phyloP scores from a whole-genome alignment of 2,888 invertebrate genomes.

The Calameuta filiformis region DNA sequence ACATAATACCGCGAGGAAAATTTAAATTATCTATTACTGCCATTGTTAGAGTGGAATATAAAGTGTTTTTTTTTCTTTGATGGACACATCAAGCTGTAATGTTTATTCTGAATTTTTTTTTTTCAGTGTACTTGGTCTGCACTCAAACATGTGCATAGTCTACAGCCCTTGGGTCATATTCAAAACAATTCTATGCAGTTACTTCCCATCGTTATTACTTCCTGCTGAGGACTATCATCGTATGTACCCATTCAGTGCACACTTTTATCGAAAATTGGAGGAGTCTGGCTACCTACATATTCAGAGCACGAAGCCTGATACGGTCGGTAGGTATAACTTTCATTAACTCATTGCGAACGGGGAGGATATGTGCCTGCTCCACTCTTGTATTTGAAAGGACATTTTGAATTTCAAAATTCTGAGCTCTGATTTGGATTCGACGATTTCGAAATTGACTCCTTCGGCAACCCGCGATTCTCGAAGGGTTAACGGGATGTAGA shows the following conservation, averaged over 20 bases:
- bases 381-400: too few relatives aligned
- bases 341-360: neutral
- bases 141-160: slow-evolving; percentile 66
- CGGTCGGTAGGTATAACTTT: slow-evolving; percentile 69
- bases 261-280: slow-evolving; percentile 33
- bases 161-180: slow-evolving; percentile 33
- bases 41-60: neutral
- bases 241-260: slow-evolving; percentile 48
- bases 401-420: too few relatives aligned
- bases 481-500: neutral
- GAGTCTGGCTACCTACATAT: slow-evolving; percentile 66
- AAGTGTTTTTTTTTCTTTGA: neutral
- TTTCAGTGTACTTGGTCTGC: slow-evolving; percentile 67
- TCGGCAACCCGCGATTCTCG: too few relatives aligned
- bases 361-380: too few relatives aligned
- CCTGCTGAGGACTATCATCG: slow-evolving; percentile 41
- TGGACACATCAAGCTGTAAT: neutral
- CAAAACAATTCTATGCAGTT: slow-evolving; percentile 41
- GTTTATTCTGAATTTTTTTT: neutral
- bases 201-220: slow-evolving; percentile 49
- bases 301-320: slow-evolving; percentile 81
- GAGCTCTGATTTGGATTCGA: too few relatives aligned
- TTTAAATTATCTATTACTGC: neutral
- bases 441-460: too few relatives aligned
- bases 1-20: neutral